Conservation (phyloP, 2,888 invertebrate genomes). For the Griposia aprilina region DNA sequence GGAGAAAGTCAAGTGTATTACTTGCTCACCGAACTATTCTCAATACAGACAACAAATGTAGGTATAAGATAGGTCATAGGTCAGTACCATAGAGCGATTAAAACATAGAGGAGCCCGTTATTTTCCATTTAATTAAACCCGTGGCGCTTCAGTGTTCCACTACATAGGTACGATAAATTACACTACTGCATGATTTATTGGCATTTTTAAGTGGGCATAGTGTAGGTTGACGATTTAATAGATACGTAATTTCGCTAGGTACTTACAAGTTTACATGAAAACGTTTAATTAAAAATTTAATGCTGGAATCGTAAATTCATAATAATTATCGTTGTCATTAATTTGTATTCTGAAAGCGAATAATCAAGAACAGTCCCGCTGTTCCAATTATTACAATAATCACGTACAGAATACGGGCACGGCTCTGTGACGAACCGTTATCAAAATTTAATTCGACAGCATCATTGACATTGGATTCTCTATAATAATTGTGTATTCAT, state of each 20-base stretch:
- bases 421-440: slow-evolving; percentile 61
- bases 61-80: neutral
- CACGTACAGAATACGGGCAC: slow-evolving; percentile 68
- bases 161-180: neutral
- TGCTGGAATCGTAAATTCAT: slow-evolving; percentile 48
- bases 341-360: slow-evolving; percentile 65
- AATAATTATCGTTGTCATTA: slow-evolving; percentile 65
- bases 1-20: slow-evolving; percentile 15
- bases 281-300: slow-evolving; percentile 60
- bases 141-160: neutral
- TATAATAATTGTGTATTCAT: slow-evolving; percentile 49
- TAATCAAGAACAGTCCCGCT: slow-evolving; percentile 64
- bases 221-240: slow-evolving; percentile 4
- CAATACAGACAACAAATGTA: neutral
- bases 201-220: neutral
- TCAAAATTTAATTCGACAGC: slow-evolving; percentile 64
- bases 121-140: neutral
- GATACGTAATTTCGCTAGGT: neutral
- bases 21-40: slow-evolving; percentile 43
- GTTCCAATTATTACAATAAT: slow-evolving; percentile 72
- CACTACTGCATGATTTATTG: neutral
- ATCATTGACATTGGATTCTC: slow-evolving; percentile 50
- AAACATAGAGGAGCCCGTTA: neutral
- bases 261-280: slow-evolving; percentile 45
- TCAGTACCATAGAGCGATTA: slow-evolving; percentile 10